Percentiles rank a stretch among this genome's conserved stretches.
phyloP scores from a whole-genome alignment of 2,797 vertebrate genomes.

The Corythornis leucogaster region DNA sequence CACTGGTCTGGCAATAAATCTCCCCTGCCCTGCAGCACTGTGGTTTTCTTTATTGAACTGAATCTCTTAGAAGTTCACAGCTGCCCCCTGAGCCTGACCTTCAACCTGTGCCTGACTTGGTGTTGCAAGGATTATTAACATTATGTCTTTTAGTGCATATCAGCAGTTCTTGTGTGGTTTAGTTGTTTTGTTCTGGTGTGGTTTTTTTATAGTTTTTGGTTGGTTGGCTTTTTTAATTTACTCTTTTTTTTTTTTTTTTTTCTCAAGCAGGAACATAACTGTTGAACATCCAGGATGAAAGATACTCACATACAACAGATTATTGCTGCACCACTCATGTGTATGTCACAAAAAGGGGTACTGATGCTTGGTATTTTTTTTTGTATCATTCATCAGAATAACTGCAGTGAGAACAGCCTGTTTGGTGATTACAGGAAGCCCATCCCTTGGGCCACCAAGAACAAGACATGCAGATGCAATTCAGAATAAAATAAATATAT shows the following conservation, averaged over 20 bases:
- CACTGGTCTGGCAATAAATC: constrained; percentile 67
- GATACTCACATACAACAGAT: not conserved
- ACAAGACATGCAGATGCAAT: not conserved
- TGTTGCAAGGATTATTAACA: constrained; percentile 52
- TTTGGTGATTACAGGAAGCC: not conserved
- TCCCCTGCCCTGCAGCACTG: constrained; percentile 37
- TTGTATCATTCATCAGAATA: not conserved
- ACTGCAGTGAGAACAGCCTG: not conserved
- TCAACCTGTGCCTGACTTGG: constrained; percentile 28
- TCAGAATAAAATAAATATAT: not conserved
- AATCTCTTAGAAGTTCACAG: constrained; percentile 63
- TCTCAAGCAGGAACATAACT: not conserved
- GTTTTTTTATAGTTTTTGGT: no score
- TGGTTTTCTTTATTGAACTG: constrained; percentile 53
- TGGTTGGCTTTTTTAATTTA: not conserved
- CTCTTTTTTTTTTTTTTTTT: not conserved
- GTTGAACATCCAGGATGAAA: not conserved
- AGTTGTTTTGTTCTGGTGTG: no score
- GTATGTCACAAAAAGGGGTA: not conserved
- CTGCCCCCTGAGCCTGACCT: constrained; percentile 56
- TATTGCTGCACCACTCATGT: not conserved
- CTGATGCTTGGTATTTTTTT: not conserved
- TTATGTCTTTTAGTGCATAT: constrained; percentile 10
- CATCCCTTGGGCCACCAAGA: not conserved
- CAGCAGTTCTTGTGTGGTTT: not conserved